These are phyloP conservation scores for Porites evermanni DNA, from an alignment of 92 coral and sea anemone species.

Conservation along the genomic window DNA sequence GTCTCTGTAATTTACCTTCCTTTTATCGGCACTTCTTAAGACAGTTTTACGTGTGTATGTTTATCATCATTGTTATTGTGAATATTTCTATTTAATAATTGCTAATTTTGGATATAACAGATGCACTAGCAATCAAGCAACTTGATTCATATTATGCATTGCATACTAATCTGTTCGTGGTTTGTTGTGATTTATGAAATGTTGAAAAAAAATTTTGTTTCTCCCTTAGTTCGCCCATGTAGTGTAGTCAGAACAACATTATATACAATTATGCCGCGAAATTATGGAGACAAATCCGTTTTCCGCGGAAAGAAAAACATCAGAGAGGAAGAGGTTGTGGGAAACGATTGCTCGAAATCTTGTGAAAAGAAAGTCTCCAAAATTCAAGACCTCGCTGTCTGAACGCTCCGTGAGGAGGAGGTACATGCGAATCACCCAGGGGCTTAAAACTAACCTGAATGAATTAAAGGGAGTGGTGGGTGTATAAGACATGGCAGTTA, in stretches of 20 bases:
- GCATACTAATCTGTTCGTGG: conserved; percentile 19
- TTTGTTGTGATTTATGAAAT: conserved; percentile 10
- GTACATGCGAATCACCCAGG: no score
- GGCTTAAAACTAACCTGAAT: background rate
- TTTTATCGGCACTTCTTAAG: conserved; percentile 25
- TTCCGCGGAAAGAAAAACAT: conserved; percentile 32
- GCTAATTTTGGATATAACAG: conserved; percentile 13
- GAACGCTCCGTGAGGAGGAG: conserved; percentile 44
- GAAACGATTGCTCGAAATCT: conserved; percentile 37
- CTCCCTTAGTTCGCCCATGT: no score
- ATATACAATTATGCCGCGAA: conserved; percentile 39
- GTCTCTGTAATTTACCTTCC: conserved; percentile 22
- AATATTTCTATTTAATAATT: conserved; percentile 29
- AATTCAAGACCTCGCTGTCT: conserved; percentile 29
- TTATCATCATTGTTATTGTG: conserved; percentile 24
- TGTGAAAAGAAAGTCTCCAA: conserved; percentile 38
- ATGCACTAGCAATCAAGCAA: no score
- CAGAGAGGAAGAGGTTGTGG: conserved; percentile 35
- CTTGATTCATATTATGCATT: background rate
- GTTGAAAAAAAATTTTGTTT: no score
- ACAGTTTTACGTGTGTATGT: conserved; percentile 34
- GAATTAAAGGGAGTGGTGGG: conserved; percentile 1
- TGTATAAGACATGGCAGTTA: conserved; percentile 4
- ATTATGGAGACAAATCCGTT: conserved; percentile 36
- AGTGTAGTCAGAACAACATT: conserved; percentile 1